Conservation (phyloP, 2,797 vertebrate species). For the Pseudochaenichthys georgianus region DNA sequence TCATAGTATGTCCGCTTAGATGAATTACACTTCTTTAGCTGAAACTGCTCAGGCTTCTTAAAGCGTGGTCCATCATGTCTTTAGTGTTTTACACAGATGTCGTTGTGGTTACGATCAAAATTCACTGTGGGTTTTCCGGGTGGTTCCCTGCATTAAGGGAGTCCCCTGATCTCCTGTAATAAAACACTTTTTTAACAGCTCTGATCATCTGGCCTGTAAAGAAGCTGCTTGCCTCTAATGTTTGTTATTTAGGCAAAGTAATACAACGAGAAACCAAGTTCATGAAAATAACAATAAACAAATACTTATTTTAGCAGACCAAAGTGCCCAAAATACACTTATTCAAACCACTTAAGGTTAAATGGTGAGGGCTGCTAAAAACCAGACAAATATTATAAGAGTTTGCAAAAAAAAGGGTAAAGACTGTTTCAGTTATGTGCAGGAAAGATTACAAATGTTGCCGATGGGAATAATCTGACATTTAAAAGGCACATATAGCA, state of each 20-base stretch:
- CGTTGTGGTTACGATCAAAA: constrained; percentile 22
- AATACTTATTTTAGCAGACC: too few species aligned
- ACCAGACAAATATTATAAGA: too few species aligned
- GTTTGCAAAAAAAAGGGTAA: too few species aligned
- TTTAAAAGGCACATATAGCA: background rate
- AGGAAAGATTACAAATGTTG: background rate
- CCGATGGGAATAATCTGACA: background rate
- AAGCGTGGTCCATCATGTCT: too few species aligned
- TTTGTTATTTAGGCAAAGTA: background rate
- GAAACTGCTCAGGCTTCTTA: too few species aligned
- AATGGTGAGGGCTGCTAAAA: too few species aligned
- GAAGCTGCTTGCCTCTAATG: background rate
- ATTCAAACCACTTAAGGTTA: too few species aligned
- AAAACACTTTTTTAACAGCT: background rate
- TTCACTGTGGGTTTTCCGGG: constrained; percentile 14
- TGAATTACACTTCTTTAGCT: too few species aligned
- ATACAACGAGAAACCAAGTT: background rate
- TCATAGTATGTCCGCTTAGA: background rate
- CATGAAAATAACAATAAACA: background rate
- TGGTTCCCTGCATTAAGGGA: constrained; percentile 45
- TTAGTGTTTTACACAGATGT: too few species aligned
- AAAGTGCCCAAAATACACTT: too few species aligned
- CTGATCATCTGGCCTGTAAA: background rate
- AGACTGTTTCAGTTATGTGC: background rate
- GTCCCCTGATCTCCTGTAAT: constrained; percentile 15